These are phyloP conservation scores for Epiperipatus broadwayi DNA, from an alignment of 2,888 invertebrate genomes.

Conservation along the genomic window DNA sequence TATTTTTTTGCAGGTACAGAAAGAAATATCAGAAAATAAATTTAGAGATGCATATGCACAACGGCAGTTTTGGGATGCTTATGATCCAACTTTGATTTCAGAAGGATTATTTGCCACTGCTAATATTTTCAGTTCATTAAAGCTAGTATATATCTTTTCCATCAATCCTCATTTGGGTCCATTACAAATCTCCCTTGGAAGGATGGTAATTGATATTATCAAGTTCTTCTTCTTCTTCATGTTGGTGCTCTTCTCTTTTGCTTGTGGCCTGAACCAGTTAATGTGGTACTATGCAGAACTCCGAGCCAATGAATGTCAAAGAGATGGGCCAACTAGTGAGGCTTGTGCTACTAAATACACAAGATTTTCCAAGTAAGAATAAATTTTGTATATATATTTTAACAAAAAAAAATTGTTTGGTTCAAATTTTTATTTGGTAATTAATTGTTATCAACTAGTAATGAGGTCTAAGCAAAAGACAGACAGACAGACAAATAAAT, in stretches of 20 bases:
- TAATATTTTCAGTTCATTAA: conserved; percentile 57
- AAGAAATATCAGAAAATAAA: conserved; percentile 37
- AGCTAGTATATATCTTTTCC: conserved; percentile 42
- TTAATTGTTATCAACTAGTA: too few species aligned
- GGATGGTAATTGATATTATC: conserved; percentile 42
- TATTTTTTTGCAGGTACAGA: conserved; percentile 40
- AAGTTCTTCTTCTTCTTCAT: conserved; percentile 40
- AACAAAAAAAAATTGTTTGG: conserved; percentile 27
- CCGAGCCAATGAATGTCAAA: conserved; percentile 10
- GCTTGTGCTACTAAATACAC: conserved; percentile 27
- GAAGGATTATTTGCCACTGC: conserved; percentile 94
- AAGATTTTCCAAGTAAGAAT: too few species aligned
- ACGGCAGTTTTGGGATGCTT: conserved; percentile 85
- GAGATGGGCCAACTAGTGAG: conserved; percentile 18
- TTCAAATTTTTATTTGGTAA: too few species aligned
- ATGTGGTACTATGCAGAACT: conserved; percentile 51
- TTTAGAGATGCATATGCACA: conserved; percentile 41
- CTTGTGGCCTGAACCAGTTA: conserved; percentile 51
- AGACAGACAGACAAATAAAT: too few species aligned
- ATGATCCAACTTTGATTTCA: conserved; percentile 92
- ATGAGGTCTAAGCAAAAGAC: too few species aligned
- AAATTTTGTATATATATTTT: too few species aligned
- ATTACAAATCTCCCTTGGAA: conserved; percentile 39
- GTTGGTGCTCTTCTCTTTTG: conserved; percentile 39
- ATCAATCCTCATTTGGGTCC: conserved; percentile 42